Conservation (phyloP, 2,797 vertebrate species). For the Helarctos malayanus region DNA sequence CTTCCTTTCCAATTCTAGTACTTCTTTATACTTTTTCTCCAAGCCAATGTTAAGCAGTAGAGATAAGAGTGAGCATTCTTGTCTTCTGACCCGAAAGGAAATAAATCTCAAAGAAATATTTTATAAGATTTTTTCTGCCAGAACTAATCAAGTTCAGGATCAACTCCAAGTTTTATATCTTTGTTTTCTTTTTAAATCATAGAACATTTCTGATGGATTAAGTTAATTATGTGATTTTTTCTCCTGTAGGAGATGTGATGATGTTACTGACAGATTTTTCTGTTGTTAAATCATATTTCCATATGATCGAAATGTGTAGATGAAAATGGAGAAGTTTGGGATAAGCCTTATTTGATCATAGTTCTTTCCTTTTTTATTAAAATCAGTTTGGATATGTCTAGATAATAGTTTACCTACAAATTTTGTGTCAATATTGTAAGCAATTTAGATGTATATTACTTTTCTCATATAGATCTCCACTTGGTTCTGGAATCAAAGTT, state of each 20-base stretch:
- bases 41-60: not conserved
- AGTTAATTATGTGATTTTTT: not conserved
- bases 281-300: not conserved
- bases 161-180: not conserved
- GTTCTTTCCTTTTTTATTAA: constrained; percentile 28
- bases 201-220: not conserved
- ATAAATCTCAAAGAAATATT: not conserved
- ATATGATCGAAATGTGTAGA: not conserved
- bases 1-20: not conserved
- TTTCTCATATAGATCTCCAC: not conserved
- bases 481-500: not conserved
- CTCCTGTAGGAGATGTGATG: not conserved
- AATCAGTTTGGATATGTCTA: not conserved
- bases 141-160: not conserved
- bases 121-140: not conserved
- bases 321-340: not conserved
- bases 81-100: not conserved
- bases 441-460: not conserved
- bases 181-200: constrained; percentile 34
- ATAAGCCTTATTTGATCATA: not conserved
- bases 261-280: not conserved
- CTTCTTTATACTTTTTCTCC: not conserved
- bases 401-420: not conserved
- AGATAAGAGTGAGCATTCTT: not conserved
- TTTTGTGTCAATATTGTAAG: not conserved